A percentile compares a stretch with the other conserved stretches of the same genome.
Conservation (phyloP, 2,888 invertebrate genomes). For the Dynastes tityus region DNA sequence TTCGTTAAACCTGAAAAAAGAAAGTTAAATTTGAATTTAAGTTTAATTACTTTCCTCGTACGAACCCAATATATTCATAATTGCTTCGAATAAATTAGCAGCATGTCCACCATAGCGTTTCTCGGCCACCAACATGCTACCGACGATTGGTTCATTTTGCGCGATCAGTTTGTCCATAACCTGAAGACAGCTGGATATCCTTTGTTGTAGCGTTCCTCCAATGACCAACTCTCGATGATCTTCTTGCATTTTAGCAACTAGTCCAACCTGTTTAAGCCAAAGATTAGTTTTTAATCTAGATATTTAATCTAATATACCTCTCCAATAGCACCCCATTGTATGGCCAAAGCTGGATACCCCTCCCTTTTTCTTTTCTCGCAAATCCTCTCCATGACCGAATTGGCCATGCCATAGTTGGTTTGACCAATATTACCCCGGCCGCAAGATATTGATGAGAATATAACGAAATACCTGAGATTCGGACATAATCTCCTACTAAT, state of each 20-base stretch:
- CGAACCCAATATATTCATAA: slow-evolving; percentile 73
- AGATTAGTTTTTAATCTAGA: not conserved
- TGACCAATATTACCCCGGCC: slow-evolving; percentile 94
- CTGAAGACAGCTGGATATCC: slow-evolving; percentile 77
- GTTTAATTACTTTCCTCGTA: not conserved
- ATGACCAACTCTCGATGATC: slow-evolving; percentile 60
- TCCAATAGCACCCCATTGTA: slow-evolving; percentile 84
- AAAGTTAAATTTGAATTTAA: too few relatives aligned
- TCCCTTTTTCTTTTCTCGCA: slow-evolving; percentile 81
- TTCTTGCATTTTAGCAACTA: slow-evolving; percentile 73
- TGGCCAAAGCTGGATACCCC: slow-evolving; percentile 85
- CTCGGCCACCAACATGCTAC: slow-evolving; percentile 85
- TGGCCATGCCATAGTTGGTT: slow-evolving; percentile 92
- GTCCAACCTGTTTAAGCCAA: slow-evolving; percentile 71
- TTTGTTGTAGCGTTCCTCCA: slow-evolving; percentile 79
- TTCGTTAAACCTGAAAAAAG: slow-evolving; percentile 74
- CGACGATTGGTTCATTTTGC: slow-evolving; percentile 77
- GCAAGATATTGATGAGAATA: slow-evolving; percentile 93
- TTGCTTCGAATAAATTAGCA: slow-evolving; percentile 81
- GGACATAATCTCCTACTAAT: slow-evolving; percentile 76
- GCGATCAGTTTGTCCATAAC: slow-evolving; percentile 81
- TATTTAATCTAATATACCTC: not conserved
- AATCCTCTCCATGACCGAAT: slow-evolving; percentile 92
- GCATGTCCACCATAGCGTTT: slow-evolving; percentile 78
- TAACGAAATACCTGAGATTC: slow-evolving; percentile 80